These are phyloP conservation scores for Andricus quercusramuli DNA, from an alignment of 2,888 invertebrate species.

Conservation along the genomic window DNA sequence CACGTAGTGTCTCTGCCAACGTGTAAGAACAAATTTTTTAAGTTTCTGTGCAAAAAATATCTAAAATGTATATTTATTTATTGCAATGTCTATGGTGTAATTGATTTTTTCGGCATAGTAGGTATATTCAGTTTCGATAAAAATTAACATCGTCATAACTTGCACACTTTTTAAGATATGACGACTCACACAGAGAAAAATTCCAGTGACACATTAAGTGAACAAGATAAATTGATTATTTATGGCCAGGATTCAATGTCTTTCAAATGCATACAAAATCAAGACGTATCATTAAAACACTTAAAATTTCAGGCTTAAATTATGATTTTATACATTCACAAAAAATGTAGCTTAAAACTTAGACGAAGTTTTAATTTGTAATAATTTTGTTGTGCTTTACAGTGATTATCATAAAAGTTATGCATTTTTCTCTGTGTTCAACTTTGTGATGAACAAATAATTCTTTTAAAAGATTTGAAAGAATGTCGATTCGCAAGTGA, in stretches of 20 bases:
- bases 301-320: conserved; percentile 6
- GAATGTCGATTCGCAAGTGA: conserved; percentile 1
- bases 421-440: neutral
- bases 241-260: neutral
- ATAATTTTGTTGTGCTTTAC: neutral
- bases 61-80: conserved; percentile 7
- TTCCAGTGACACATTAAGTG: neutral
- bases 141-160: conserved; percentile 9
- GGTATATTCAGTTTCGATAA: neutral
- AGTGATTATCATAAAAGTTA: neutral
- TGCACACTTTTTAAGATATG: conserved; percentile 28
- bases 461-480: neutral
- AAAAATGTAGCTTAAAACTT: neutral
- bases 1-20: neutral
- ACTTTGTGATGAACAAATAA: neutral
- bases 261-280: conserved; percentile 13
- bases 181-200: conserved; percentile 21
- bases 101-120: neutral
- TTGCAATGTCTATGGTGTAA: neutral
- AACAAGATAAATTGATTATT: neutral
- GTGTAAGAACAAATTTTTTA: neutral
- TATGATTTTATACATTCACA: neutral
- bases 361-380: conserved; percentile 3
- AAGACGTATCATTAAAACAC: neutral
- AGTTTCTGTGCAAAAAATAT: neutral